These are phyloP conservation scores for Merluccius polli DNA, from an alignment of 2,797 vertebrate genomes.

Conservation along the genomic window DNA sequence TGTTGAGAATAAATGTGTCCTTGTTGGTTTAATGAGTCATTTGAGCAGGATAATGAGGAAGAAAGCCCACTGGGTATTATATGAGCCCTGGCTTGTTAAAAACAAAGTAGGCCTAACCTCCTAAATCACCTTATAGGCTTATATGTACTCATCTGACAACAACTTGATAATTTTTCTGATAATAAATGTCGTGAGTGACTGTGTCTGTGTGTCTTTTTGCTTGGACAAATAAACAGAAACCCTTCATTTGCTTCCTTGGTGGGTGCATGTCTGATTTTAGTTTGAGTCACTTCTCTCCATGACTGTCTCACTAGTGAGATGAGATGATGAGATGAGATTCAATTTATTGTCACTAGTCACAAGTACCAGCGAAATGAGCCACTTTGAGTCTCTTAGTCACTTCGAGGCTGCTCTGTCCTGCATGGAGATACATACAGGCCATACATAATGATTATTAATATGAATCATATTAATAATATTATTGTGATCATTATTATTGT, in stretches of 20 bases:
- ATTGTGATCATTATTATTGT: too few relatives aligned
- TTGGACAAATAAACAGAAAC: background rate
- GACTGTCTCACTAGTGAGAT: too few relatives aligned
- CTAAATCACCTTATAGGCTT: background rate
- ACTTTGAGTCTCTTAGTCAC: too few relatives aligned
- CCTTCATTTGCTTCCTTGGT: background rate
- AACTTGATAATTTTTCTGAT: background rate
- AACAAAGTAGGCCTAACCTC: background rate
- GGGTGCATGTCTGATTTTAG: background rate
- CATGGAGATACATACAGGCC: background rate
- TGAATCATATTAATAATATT: too few relatives aligned
- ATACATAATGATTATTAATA: too few relatives aligned
- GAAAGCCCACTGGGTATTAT: constrained; percentile 20
- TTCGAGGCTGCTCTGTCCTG: background rate
- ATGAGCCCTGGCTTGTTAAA: background rate
- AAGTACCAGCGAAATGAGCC: too few relatives aligned
- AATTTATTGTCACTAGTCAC: too few relatives aligned
- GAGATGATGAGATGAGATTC: too few relatives aligned
- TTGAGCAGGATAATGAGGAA: constrained; percentile 23
- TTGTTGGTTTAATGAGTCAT: constrained; percentile 26
- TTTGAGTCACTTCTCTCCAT: too few relatives aligned
- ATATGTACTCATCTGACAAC: background rate
- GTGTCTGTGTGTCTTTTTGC: background rate
- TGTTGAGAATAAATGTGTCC: background rate
- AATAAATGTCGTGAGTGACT: background rate